Base-by-base conservation (phyloP, 2,113 vertebrate genomes). In the Lepisosteus oculatus region DNA sequence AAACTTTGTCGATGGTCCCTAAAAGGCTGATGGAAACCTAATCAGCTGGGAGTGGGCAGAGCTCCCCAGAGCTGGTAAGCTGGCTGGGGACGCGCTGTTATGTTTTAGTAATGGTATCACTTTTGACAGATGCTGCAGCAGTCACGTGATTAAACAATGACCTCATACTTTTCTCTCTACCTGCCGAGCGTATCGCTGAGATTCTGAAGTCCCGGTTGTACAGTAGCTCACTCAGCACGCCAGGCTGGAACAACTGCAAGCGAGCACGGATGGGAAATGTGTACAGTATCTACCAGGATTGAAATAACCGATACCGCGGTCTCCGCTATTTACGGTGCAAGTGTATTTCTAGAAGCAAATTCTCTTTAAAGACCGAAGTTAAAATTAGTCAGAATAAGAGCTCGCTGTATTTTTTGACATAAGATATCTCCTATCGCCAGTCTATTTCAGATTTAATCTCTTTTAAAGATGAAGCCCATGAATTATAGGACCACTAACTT, bases 91-190 rank as follows among this genome's bases (percentile, higher is more conserved):
- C 80, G 79, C 76, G 71, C 79, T 74, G 77, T 73, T 80, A 78
- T 77, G 72, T 61, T 62, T 56, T 61, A 63, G 45, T 74, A 64
- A 63, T 56, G 67, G 67, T 64, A 85, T 89, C 84, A 84, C 83
- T 84, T 85, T 83, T 90, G 90, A 92, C 87, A 90, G 85, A 86
- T 86, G 86, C 90, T 88, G 90, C 89, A 92, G 89, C 80, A 76
- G 83, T 90, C 89, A 92, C 81, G 80, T 92, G 88, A 90, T 85
- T 86, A 90, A 91, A 89, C 86, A 90, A 91, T 91, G 85, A 92
- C 91, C 84, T 91, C 90, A 90, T 91, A 77, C 81, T 76, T 77
- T 84, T 72, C 64, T 76, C 65, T 56, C 72, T 43, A 73, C 55
- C 43, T 42, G 63, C 68, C 64, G 72, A 62, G 66, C 43, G 47